Evolutionary conservation across 2,113 vertebrate genomes (phyloP), one percentile per base, ranked within the genome.

Genomic region (Pachyramphus minor): DNA sequence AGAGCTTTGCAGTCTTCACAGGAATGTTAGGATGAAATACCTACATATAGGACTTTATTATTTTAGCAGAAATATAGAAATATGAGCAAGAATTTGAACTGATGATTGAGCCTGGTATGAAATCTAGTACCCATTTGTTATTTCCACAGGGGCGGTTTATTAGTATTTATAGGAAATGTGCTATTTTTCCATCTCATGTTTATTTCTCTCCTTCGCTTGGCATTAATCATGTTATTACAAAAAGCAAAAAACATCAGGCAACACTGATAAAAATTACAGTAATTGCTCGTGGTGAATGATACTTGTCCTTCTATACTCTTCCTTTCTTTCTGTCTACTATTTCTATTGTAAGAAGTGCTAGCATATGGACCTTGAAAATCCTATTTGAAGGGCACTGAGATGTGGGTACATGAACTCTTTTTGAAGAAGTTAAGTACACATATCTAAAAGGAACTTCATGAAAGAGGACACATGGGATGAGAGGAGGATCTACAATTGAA

Each of bases 391-490:
- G 44, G 7, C 16, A 33, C 47, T n/a, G 59, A 58, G 11, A 18
- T 6, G 12, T 6, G 3, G 4, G 2, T 27, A 37, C 8, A 11
- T 9, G 21, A 24, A 41, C 21, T 21, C 72, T 31, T 2, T 0
- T 0, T 72, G 27, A 75, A 66, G 24, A 19, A 56, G 23, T 23
- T 56, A 71, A 28, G 6, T 37, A 25, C 8, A 56, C 11, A 2
- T 13, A n/a, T 9, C 28, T 74, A 5, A 33, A 68, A 47, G n/a
- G 27, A 82, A 62, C 9, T 35, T 73, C 11, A 20, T 27, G 8
- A 27, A 85, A 41, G 11, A 64, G 12, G 14, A 63, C 11, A 9
- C 35, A 41, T 5, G 25, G 44, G 5, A 14, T 24, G 15, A 59
- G 19, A 84, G 8, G 11, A 84, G 11, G 23, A 58, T 69, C 25